Evolutionary conservation across 2,113 vertebrate species (phyloP), one percentile per base, ranked within the genome.

Genomic region (Pelodiscus sinensis): DNA sequence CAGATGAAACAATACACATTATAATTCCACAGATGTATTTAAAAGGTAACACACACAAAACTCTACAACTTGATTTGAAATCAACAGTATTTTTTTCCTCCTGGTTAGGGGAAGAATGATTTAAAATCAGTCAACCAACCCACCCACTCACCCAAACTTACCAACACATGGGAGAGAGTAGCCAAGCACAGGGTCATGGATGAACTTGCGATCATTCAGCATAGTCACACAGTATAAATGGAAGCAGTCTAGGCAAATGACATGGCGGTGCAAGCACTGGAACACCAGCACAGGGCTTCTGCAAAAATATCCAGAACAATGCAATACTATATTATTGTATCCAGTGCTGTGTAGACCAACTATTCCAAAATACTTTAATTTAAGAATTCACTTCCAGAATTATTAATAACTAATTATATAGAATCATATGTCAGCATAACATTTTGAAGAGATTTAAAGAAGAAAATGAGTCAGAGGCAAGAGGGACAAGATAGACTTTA

Each of bases 171-270:
- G 98, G 51, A 99, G 98, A 5, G 99, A 98, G 97, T 99, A 99
- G 62, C 99, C 99, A 29, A 99, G 90, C 91, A 97, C 81, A 0
- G 95, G 96, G 52, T 99, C 95, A 1, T 98, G 96, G 89, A 98
- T 91, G 87, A 99, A 99, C 91, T 98, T 98, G 1, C 99, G 97
- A 82, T 99, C 98, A 1, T 98, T 98, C 44, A 99, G 98, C 57
- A 98, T 98, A 3, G 98, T 99, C 95, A 99, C 97, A 79, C 98
- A 99, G 96, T 99, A 99, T 60, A 98, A 56, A 71, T 97, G 98
- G 98, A 99, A 99, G 87, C 99, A 99, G 94, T 99, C 98, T 9
- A 99, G 90, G 96, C 99, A 99, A 92, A 99, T 99, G 88, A 99
- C 99, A 9, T 99, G 99, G 87, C 98, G 99, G 84, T 98, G 97